Evolutionary conservation across 1,140 invertebrate species (phyloP), one percentile per base, ranked within the genome.

Genomic region (Amyelois transitella): DNA sequence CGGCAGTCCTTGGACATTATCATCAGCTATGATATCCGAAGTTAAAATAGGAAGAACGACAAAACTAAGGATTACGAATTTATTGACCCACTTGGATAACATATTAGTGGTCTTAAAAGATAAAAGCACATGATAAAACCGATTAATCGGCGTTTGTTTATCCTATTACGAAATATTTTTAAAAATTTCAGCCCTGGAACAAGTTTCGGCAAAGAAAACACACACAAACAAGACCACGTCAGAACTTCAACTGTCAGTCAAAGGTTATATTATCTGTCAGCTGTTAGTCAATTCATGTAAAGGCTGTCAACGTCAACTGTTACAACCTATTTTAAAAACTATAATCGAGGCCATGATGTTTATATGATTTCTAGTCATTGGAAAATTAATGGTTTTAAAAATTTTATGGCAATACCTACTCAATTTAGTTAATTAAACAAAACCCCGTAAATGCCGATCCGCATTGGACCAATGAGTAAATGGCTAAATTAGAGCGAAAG

Each of bases 101-200:
- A 86, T 86, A 79, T 77, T 85, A 72, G 72, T 75, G 74, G 66
- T 58, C 71, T 63, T 59, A 77, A 79, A 82, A 72, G 70, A 78
- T 77, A 67, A 69, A 65, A 68, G 77, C 65, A 81, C 83, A 86
- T 86, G 62, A 47, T 76, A 80, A 83, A 74, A 69, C 55, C 64
- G 52, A 51, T 60, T 18, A 52, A 45, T 51, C 48, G 61, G 53
- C 59, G 51, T 69, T 69, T 76, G 66, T 64, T 63, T 62, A 58
- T 51, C 64, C 28, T 66, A 75, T 79, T 82, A 78, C 59, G 69
- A 83, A 81, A 77, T 62, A 51, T 72, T 69, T 25, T 50, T 43
- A 44, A 63, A 55, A 68, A 60, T 68, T 69, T 62, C 64, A 25
- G 59, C 47, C 53, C 43, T 18, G 20, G 32, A 17, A 18, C 25